These are phyloP conservation scores for Xiphorhynchus elegans DNA, from an alignment of 2,113 vertebrate species.

Conservation along the genomic window DNA sequence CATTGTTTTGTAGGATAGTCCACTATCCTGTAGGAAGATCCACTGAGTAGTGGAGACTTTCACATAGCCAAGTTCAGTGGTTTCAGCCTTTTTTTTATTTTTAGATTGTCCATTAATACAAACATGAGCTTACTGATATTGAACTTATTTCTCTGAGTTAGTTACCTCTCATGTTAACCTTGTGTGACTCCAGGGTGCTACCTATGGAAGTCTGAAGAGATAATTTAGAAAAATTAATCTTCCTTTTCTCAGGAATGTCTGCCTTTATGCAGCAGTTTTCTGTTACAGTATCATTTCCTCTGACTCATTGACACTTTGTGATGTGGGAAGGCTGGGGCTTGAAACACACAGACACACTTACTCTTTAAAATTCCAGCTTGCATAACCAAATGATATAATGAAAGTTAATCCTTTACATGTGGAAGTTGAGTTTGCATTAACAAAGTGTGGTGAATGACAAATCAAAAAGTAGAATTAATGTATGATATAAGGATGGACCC, in stretches of 20 bases:
- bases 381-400: background rate
- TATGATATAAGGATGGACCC: background rate
- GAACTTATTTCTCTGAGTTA: background rate
- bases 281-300: background rate
- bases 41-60: background rate
- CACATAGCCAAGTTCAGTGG: background rate
- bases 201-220: background rate
- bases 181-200: accelerated
- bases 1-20: background rate
- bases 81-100: background rate
- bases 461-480: background rate
- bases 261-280: background rate
- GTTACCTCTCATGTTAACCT: background rate
- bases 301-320: background rate
- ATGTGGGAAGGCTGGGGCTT: background rate
- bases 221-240: background rate
- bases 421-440: background rate
- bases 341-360: background rate
- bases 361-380: background rate
- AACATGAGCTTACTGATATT: background rate
- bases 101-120: background rate
- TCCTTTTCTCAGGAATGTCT: background rate
- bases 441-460: background rate
- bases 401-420: background rate
- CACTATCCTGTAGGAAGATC: background rate